A percentile compares a stretch with the other conserved stretches of the same genome.
Conservation (phyloP, 2,888 invertebrate genomes). For the Heliconius ismenius region DNA sequence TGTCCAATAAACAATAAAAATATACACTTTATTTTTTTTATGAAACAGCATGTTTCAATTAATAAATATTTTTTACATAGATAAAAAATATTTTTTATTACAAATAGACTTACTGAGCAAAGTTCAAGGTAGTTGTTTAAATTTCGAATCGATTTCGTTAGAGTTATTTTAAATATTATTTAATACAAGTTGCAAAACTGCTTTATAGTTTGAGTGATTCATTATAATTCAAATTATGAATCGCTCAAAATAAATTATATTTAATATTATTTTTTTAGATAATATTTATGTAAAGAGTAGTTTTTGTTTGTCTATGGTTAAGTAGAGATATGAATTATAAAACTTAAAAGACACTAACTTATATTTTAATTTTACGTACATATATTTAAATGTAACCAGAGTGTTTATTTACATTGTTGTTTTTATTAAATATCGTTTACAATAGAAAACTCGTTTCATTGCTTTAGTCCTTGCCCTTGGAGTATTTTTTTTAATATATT, state of each 20-base stretch:
- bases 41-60: too few relatives aligned
- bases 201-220: neutral
- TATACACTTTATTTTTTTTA: too few relatives aligned
- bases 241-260: neutral
- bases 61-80: neutral
- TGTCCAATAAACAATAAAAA: neutral
- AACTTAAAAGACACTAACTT: conserved; percentile 7
- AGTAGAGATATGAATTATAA: neutral
- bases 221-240: neutral
- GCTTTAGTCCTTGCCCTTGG: conserved; percentile 72
- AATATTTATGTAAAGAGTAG: neutral
- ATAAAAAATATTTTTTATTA: neutral
- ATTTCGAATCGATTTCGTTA: neutral
- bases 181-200: conserved; percentile 5
- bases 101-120: neutral
- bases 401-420: conserved; percentile 40
- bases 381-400: conserved; percentile 13
- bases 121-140: neutral
- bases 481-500: conserved; percentile 11
- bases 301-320: conserved; percentile 5
- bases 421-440: conserved; percentile 41
- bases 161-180: neutral
- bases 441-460: conserved; percentile 71
- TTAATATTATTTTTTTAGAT: neutral
- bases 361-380: neutral